These are phyloP conservation scores for Microtus ochrogaster DNA, from an alignment of 2,113 vertebrate species.

Conservation along the genomic window DNA sequence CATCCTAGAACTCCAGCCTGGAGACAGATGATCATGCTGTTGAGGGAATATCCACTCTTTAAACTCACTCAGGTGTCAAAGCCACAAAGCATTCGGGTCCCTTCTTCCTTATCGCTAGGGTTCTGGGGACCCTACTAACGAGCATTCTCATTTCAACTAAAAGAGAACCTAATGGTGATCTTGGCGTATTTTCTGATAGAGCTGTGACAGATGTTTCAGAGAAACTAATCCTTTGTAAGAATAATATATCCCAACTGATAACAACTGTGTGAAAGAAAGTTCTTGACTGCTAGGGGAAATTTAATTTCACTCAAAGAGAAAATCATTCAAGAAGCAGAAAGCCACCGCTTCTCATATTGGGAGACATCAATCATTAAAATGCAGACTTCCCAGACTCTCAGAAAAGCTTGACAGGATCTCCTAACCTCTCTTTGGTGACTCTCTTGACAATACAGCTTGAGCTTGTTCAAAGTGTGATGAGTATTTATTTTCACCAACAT, in stretches of 20 bases:
- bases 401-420: neutral
- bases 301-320: neutral
- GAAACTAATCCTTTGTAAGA: neutral
- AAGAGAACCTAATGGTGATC: neutral
- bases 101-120: neutral
- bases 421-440: neutral
- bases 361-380: neutral
- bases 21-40: neutral
- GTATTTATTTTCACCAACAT: slow-evolving; percentile 15
- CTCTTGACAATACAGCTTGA: neutral
- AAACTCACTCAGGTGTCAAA: neutral
- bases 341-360: neutral
- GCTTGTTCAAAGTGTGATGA: neutral
- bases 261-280: neutral
- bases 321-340: neutral
- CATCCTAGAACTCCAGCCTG: neutral
- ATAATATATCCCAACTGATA: neutral
- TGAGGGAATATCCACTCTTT: neutral
- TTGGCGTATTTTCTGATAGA: neutral
- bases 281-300: neutral
- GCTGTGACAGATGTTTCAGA: neutral
- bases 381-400: slow-evolving; percentile 11
- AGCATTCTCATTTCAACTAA: neutral
- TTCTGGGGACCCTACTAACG: neutral
- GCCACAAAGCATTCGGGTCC: neutral